Conservation (phyloP, 1,140 invertebrate species). For the Tetramorium simillimum region DNA sequence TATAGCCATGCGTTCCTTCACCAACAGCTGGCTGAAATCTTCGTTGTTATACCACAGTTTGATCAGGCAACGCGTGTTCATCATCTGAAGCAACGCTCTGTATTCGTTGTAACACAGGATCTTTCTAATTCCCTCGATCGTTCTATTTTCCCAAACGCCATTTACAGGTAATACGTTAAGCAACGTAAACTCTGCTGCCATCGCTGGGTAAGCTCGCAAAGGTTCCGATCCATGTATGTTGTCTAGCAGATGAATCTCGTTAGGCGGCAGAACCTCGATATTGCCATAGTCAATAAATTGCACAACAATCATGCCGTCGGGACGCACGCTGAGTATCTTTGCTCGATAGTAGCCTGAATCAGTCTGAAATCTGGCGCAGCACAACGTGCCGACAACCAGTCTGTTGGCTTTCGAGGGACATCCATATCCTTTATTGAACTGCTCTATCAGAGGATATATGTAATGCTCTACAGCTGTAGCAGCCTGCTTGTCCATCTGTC, state of each 20-base stretch:
- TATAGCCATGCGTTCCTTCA: conserved; percentile 62
- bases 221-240: conserved; percentile 82
- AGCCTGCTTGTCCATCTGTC: conserved; percentile 87
- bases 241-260: conserved; percentile 86
- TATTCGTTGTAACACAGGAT: conserved; percentile 85
- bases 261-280: conserved; percentile 85
- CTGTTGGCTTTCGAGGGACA: conserved; percentile 75
- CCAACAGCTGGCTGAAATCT: conserved; percentile 76
- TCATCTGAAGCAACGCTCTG: conserved; percentile 79
- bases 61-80: conserved; percentile 68
- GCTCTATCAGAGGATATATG: conserved; percentile 82
- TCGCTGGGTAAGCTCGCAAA: conserved; percentile 85
- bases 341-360: conserved; percentile 88
- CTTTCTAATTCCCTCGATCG: conserved; percentile 84
- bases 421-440: conserved; percentile 83
- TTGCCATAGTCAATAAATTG: conserved; percentile 91
- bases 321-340: conserved; percentile 84
- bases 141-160: conserved; percentile 84
- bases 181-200: conserved; percentile 87
- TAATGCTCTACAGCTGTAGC: conserved; percentile 86
- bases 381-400: conserved; percentile 85
- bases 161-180: conserved; percentile 84
- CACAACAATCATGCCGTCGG: conserved; percentile 86
- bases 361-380: conserved; percentile 89
- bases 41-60: conserved; percentile 73